Conservation (phyloP, 2,113 vertebrate species). For the Chaetorhynchus papuensis region DNA sequence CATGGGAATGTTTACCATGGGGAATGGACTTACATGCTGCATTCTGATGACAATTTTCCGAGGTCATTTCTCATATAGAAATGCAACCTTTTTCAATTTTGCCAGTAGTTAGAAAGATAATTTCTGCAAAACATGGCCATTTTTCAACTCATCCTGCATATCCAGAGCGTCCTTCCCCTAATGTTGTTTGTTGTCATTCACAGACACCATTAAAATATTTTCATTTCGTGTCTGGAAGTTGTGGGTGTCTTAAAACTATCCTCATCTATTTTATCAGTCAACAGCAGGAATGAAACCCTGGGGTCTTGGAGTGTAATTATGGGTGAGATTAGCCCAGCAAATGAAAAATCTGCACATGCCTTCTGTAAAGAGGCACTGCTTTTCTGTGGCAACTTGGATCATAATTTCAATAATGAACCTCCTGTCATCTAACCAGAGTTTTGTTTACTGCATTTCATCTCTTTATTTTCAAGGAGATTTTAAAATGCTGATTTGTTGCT, state of each 20-base stretch:
- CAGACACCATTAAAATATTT: not conserved
- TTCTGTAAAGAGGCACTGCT: not conserved
- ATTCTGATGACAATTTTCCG: not conserved
- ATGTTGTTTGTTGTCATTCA: not conserved
- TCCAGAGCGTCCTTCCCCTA: rapidly evolving
- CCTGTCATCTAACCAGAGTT: not conserved
- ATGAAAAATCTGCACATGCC: not conserved
- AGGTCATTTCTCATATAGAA: not conserved
- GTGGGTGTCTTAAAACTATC: not conserved
- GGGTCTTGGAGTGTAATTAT: not conserved
- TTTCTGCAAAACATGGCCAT: not conserved
- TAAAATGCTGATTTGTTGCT: not conserved
- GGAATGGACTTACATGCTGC: not conserved
- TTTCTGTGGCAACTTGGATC: not conserved
- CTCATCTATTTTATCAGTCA: not conserved
- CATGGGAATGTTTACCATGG: not conserved
- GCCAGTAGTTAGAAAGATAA: not conserved
- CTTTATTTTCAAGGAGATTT: not conserved
- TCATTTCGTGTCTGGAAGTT: not conserved
- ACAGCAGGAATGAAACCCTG: not conserved
- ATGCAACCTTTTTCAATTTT: not conserved
- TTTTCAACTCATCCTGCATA: not conserved
- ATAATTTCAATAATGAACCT: not conserved
- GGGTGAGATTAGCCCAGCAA: not conserved
- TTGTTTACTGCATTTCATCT: not conserved